Conservation (phyloP, 37 sponge, comb jelly and placozoan species). For the Cladorhizidae sp. region DNA sequence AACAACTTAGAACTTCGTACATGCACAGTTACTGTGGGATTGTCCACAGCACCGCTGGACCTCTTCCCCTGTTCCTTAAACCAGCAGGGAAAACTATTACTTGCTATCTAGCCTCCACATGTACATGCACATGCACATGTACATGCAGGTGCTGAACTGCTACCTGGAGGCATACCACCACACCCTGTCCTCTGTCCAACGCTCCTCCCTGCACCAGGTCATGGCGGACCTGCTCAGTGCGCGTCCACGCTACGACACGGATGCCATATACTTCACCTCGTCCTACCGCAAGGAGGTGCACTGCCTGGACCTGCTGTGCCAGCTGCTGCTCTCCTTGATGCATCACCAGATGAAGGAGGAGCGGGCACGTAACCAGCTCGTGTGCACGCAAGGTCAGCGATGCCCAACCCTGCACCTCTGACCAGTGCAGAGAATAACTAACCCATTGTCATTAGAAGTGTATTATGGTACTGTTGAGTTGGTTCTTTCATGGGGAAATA, state of each 20-base stretch:
- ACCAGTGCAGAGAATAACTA: no score
- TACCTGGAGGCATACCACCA: constrained; percentile 79
- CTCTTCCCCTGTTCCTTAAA: no score
- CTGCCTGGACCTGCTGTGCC: constrained; percentile 21
- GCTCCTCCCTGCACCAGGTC: constrained; percentile 39
- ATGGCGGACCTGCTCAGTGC: constrained; percentile 49
- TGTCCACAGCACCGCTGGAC: no score
- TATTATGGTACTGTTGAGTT: no score
- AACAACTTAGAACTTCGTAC: no score
- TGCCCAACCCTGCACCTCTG: no score
- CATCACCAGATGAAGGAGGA: constrained; percentile 35
- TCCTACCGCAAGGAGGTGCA: constrained; percentile 41
- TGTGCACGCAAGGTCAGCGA: neutral
- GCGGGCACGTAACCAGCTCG: constrained; percentile 29
- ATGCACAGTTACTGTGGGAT: no score
- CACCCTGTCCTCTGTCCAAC: constrained; percentile 34
- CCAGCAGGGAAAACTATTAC: no score
- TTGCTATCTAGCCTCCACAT: no score
- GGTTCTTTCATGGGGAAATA: no score
- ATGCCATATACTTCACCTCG: constrained; percentile 51
- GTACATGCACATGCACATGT: no score
- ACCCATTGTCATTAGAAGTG: no score
- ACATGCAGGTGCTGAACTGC: constrained; percentile 62
- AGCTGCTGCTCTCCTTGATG: constrained; percentile 30
- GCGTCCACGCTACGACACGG: constrained; percentile 54